Evolutionary conservation across 2,113 vertebrate genomes (phyloP).

Genomic region (Egretta garzetta): DNA sequence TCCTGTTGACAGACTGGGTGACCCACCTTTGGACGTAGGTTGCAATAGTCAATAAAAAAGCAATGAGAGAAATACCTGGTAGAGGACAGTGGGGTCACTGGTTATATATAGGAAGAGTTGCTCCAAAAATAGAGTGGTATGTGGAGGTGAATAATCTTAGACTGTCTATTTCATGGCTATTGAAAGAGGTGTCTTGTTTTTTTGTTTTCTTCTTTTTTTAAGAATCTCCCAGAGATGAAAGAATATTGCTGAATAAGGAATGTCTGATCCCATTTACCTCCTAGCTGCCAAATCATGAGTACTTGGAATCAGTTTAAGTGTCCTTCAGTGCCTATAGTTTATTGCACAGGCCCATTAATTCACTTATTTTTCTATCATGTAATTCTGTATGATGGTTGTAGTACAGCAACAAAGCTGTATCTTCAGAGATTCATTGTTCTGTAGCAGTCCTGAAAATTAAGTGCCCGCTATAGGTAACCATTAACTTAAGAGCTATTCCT

Average conservation of each 20-base stretch:
- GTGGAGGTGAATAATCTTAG: slow-evolving; percentile 1
- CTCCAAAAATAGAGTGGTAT: slow-evolving; percentile 35
- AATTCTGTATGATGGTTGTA: not conserved
- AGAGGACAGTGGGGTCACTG: not conserved
- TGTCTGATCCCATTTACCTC: not conserved
- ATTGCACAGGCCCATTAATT: not conserved
- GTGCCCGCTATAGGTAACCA: not conserved
- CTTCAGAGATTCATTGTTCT: not conserved
- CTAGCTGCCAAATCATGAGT: not conserved
- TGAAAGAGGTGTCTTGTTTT: not conserved
- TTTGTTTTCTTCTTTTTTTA: not conserved
- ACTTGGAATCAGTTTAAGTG: not conserved
- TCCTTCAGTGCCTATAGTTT: not conserved
- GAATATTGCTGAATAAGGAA: not conserved
- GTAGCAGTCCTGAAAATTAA: not conserved
- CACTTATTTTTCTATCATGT: not conserved
- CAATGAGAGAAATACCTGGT: not conserved
- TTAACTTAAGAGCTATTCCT: not conserved
- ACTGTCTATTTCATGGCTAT: slow-evolving; percentile 17
- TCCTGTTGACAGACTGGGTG: not conserved
- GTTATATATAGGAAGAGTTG: slow-evolving; percentile 28
- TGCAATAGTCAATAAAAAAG: slow-evolving; percentile 1
- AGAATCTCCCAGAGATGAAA: not conserved
- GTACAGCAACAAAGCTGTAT: not conserved
- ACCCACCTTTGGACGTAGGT: not conserved